Percentiles rank a stretch among this genome's conserved stretches.
Evolutionary conservation across 2,888 invertebrate genomes (phyloP).

Genomic region (Archaeoteleia sp.): DNA sequence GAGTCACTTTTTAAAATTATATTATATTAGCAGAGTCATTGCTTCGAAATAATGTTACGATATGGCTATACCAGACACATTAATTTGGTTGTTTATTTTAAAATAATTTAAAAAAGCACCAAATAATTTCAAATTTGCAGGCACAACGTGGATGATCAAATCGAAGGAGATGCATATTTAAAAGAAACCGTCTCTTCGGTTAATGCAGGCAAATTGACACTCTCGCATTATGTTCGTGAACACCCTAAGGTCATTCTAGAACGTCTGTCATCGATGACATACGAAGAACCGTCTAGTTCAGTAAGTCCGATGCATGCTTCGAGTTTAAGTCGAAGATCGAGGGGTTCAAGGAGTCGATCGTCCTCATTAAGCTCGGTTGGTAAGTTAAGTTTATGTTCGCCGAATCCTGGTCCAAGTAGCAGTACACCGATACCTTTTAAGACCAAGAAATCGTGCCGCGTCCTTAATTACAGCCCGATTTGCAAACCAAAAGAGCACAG

Average conservation of each 20-base stretch:
- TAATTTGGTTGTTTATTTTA: neutral
- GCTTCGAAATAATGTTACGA: neutral
- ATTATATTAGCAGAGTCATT: too few species aligned
- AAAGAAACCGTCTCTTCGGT: too few species aligned
- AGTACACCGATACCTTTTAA: conserved; percentile 52
- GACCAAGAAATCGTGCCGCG: neutral
- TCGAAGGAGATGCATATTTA: neutral
- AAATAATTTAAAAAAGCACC: neutral
- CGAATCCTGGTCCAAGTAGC: conserved; percentile 49
- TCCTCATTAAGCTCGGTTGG: conserved; percentile 24
- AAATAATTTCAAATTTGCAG: too few species aligned
- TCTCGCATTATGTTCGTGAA: conserved; percentile 13
- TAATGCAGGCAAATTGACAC: too few species aligned
- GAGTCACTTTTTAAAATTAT: too few species aligned
- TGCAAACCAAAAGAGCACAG: conserved; percentile 6
- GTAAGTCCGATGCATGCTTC: conserved; percentile 38
- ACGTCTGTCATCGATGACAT: conserved; percentile 60
- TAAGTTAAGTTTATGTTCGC: conserved; percentile 29
- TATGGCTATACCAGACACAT: neutral
- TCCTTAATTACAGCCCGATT: conserved; percentile 5
- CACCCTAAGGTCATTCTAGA: conserved; percentile 60
- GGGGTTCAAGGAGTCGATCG: conserved; percentile 26
- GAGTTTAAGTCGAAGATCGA: neutral
- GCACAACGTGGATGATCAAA: too few species aligned
- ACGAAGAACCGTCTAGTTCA: conserved; percentile 50